Conservation (phyloP, 2,797 vertebrate species). For the Myioborus miniatus region DNA sequence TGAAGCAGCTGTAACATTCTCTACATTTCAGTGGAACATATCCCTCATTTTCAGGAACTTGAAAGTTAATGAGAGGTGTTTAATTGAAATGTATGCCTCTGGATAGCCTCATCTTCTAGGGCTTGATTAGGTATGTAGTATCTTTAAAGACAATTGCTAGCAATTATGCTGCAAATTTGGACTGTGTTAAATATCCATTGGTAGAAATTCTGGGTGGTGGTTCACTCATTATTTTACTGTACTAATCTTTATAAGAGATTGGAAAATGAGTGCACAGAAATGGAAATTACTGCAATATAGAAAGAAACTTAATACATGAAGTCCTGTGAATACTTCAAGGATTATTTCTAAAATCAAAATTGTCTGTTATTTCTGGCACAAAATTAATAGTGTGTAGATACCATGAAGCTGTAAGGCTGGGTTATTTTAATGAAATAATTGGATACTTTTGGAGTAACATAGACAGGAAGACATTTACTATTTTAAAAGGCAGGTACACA, state of each 20-base stretch:
- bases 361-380: background rate
- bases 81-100: constrained; percentile 21
- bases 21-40: background rate
- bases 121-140: background rate
- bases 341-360: background rate
- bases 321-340: background rate
- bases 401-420: background rate
- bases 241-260: background rate
- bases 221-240: background rate
- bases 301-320: background rate
- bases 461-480: background rate
- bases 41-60: background rate
- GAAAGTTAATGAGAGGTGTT: constrained; percentile 31
- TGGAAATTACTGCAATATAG: background rate
- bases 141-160: background rate
- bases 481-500: background rate
- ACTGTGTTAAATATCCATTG: background rate
- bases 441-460: background rate
- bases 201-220: background rate
- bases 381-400: background rate
- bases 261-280: background rate
- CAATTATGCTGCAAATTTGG: background rate
- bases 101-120: background rate
- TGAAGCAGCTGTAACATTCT: background rate
- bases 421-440: background rate